A percentile compares a stretch with the other conserved stretches of the same genome.
Conservation (phyloP, 2,888 invertebrate genomes). For the Drosophila infuscata region DNA sequence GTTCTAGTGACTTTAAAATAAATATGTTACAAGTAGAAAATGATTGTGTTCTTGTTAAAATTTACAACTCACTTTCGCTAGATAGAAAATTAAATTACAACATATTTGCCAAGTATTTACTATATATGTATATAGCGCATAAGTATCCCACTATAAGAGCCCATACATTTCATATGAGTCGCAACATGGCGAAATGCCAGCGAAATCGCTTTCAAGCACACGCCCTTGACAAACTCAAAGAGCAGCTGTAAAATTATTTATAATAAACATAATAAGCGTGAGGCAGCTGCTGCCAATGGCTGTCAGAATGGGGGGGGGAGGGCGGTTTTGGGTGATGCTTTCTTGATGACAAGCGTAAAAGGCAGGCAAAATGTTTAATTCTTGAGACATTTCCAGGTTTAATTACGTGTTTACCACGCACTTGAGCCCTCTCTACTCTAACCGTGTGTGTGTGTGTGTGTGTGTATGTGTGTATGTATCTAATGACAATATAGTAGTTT, state of each 20-base stretch:
- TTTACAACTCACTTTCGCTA: not conserved
- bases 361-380: conserved; percentile 70
- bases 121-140: not conserved
- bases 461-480: conserved; percentile 6
- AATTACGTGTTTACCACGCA: conserved; percentile 77
- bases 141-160: not conserved
- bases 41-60: conserved; percentile 12
- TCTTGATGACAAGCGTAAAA: conserved; percentile 63
- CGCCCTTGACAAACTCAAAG: conserved; percentile 21
- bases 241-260: conserved; percentile 75
- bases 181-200: conserved; percentile 18
- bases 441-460: conserved; percentile 10
- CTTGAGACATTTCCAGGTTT: conserved; percentile 70
- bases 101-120: not conserved
- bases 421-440: conserved; percentile 26
- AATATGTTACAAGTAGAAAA: conserved; percentile 1
- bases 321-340: conserved; percentile 42
- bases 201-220: conserved; percentile 29
- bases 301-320: conserved; percentile 44
- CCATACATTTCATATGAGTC: conserved; percentile 3
- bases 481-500: conserved; percentile 36
- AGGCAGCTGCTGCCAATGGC: conserved; percentile 73
- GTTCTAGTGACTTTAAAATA: conserved; percentile 28
- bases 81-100: not conserved
- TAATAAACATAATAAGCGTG: conserved; percentile 74